Evolutionary conservation across 1,140 invertebrate species (phyloP), one percentile per base, ranked within the genome.

Genomic region (Camponotus floridanus): DNA sequence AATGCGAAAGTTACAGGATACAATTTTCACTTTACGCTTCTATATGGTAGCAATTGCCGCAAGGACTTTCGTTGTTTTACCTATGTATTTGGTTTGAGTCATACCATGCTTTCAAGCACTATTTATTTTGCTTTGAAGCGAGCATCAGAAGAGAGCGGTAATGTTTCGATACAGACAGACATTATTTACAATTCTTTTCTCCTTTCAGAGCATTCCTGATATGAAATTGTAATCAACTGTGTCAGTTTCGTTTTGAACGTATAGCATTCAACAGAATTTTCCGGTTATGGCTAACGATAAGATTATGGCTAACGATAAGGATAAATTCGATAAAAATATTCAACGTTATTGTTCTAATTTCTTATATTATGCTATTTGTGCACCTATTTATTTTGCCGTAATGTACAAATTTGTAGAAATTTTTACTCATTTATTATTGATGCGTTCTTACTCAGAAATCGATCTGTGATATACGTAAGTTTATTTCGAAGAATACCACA

Each of bases 51-150:
- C 48, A 4, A 74, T 59, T 7, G 36, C 21, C 3, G 2, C 21
- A 42, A 74, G 39, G 21, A 70, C 8, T 45, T 67, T 13, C 9
- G 33, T 0, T 6, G 7, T 78, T 67, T 21, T 7, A 3, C 11
- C 8, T n/a, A 3, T 48, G 3, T 61, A 55, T 76, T 42, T 42
- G 36, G 0, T 62, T 33, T 31, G 21, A 76, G 33, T 2, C 26
- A 45, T 45, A 51, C 0, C 26, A 21, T 31, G 51, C 59, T 33
- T 11, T 7, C 3, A n/a, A 13, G 39, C 21, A 18, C 15, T 45
- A 15, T 51, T 78, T 67, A 67, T 78, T 51, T 78, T 55, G 9
- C 36, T 48, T 61, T 78, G 21, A 9, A 62, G 45, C 31, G 13
- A 2, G 2, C 0, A 59, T 13, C 26, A 48, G 7, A 21, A 67